Percentiles rank a stretch among this genome's conserved stretches.
These are phyloP conservation scores for Colistium nudipinnis DNA, from an alignment of 2,113 vertebrate species.

Conservation along the genomic window DNA sequence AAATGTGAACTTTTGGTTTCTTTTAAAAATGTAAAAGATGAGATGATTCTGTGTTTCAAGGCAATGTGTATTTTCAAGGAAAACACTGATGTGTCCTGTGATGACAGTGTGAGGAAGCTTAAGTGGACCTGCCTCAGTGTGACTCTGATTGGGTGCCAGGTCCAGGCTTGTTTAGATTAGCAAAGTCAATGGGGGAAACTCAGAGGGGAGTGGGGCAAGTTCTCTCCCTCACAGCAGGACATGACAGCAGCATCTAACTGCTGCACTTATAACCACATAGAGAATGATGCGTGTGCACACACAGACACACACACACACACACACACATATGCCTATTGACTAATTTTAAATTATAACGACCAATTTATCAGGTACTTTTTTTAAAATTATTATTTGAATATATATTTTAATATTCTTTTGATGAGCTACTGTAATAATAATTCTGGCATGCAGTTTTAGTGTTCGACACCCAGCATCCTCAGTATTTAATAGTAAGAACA, in stretches of 20 bases:
- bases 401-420: no score
- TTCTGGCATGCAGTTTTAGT: neutral
- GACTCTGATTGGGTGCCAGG: slow-evolving; percentile 61
- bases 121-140: slow-evolving; percentile 28
- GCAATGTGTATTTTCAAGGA: neutral
- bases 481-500: neutral
- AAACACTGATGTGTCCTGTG: neutral
- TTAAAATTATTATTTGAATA: no score
- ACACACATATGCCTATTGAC: no score
- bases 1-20: neutral
- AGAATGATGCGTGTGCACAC: no score
- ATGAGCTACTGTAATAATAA: no score
- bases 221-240: slow-evolving; percentile 67
- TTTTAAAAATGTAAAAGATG: neutral
- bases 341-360: no score
- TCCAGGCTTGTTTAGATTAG: slow-evolving; percentile 60
- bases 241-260: slow-evolving; percentile 24
- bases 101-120: slow-evolving; percentile 5
- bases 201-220: slow-evolving; percentile 12
- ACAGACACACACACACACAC: neutral
- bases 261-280: slow-evolving; percentile 1
- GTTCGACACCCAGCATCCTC: neutral
- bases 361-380: no score
- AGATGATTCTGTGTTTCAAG: no score
- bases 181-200: slow-evolving; percentile 41